Base-by-base conservation (phyloP, 2,888 invertebrate genomes). In the Ligdia adustata region DNA sequence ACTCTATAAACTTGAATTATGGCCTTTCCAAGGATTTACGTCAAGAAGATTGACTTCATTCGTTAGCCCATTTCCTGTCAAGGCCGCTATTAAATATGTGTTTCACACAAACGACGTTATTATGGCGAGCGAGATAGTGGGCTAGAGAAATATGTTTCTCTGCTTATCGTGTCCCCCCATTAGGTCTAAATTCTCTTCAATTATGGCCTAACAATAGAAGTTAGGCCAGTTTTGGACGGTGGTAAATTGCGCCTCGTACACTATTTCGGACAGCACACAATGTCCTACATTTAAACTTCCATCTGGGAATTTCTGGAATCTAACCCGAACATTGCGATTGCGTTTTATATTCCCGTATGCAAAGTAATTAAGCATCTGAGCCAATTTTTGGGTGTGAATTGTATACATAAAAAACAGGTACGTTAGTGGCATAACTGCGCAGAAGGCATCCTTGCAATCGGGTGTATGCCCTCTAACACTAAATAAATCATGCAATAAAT, bases 401-500 rank as follows among this genome's bases (percentile, higher is more conserved):
- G n/a, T n/a, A n/a, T 67, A 55, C 59, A 60, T 65, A 70, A 71
- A 70, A 73, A 75, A 69, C 70, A 65, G 63, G 63, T 65, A 53
- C 61, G 45, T 58, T 51, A 45, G 51, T 57, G 53, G 61, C 60
- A 71, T 72, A 70, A 63, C 61, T 60, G 53, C 50, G 60, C 47
- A 57, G 54, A 65, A 62, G 60, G 63, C 64, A 48, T 48, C 57
- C 54, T 55, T 51, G 68, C 70, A 72, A 73, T 69, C 72, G 66
- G 71, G 69, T 64, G 66, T 58, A 69, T 65, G 71, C 71, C 67
- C 71, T 72, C 63, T 62, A 66, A 64, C 70, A 80, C 75, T 85
- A 85, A 86, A n/a, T n/a, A n/a, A n/a, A 85, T 86, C 83, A 83
- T 76, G 79, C 79, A 79, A 84, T 86, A 86, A 85, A 85, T 86